phyloP scores from a whole-genome alignment of 2,888 invertebrate species.

The Cryptops parisi region DNA sequence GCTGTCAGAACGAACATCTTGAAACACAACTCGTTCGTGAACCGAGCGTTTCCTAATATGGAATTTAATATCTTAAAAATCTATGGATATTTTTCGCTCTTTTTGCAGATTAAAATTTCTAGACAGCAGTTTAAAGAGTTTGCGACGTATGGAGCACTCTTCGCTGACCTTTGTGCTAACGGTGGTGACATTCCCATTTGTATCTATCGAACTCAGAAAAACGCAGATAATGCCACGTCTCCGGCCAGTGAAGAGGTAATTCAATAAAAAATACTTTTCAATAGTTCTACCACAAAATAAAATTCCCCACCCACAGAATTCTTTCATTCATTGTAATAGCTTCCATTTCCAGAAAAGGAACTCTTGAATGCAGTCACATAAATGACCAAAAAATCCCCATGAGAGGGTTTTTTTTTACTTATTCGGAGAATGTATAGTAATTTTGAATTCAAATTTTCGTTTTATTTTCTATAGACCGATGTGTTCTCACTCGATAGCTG shows the following conservation, averaged over 20 bases:
- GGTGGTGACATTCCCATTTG: slow-evolving; percentile 98
- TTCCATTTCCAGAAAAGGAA: too few species aligned
- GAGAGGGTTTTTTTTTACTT: not conserved
- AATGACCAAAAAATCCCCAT: too few species aligned
- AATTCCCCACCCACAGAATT: too few species aligned
- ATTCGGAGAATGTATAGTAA: not conserved
- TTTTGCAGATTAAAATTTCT: slow-evolving; percentile 74
- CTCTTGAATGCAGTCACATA: too few species aligned
- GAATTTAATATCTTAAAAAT: too few species aligned
- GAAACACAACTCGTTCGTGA: too few species aligned
- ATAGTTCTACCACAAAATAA: not conserved
- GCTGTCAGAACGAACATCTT: too few species aligned
- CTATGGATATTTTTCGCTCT: slow-evolving; percentile 2
- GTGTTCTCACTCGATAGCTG: slow-evolving; percentile 43
- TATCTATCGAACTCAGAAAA: slow-evolving; percentile 91
- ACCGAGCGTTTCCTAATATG: too few species aligned
- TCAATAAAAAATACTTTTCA: not conserved
- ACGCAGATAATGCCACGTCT: slow-evolving; percentile 28
- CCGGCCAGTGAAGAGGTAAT: slow-evolving; percentile 28
- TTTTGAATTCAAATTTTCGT: not conserved
- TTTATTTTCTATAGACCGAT: slow-evolving; percentile 58
- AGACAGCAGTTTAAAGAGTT: slow-evolving; percentile 94
- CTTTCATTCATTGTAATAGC: too few species aligned
- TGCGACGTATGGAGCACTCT: slow-evolving; percentile 88
- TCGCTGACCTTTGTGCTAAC: slow-evolving; percentile 95